Evolutionary conservation across 1,140 invertebrate genomes (phyloP), one percentile per base, ranked within the genome.

Genomic region (Cotesia vestalis): DNA sequence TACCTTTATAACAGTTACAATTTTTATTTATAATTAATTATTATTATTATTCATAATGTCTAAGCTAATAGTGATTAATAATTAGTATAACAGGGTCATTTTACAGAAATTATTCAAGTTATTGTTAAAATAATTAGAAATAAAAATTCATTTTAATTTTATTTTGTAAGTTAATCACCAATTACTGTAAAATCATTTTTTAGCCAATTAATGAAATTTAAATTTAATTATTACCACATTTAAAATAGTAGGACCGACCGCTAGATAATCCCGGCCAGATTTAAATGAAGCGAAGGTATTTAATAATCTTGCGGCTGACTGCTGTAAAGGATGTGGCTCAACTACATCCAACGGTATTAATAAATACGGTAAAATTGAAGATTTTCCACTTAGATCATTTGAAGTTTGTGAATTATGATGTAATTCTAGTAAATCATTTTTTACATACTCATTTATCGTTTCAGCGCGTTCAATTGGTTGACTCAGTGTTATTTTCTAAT

Each of bases 281-380:
- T 82, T 82, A 14, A 90, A 82, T 3, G 89, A 90, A 36, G 90
- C 89, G 66, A 92, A 82, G 2, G 90, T 83, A 79, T 92, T 92
- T 46, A 92, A 79, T 5, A 92, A 82, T 75, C 91, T 82, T 1
- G 89, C 87, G 5, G 88, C 77, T 51, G 83, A 78, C 66, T 86
- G 85, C 70, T 88, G 87, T 14, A 88, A 74, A n/a, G 84, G 83
- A 79, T 84, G 83, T 1, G 83, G 80, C 35, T 79, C 79, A 14
- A 76, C 77, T 12, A 77, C 73, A 34, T 82, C 79, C 20, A 81
- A 64, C 35, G 83, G 81, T 27, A 75, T 78, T 69, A 88, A 76
- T 75, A 85, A 81, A 73, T 79, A 80, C 14, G 78, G 77, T n/a
- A 88, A 71, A 78, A 85, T 78, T 11, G 78, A 78, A 69, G 17